Conservation (phyloP, 2,888 invertebrate species). For the Odontocolon sp. region DNA sequence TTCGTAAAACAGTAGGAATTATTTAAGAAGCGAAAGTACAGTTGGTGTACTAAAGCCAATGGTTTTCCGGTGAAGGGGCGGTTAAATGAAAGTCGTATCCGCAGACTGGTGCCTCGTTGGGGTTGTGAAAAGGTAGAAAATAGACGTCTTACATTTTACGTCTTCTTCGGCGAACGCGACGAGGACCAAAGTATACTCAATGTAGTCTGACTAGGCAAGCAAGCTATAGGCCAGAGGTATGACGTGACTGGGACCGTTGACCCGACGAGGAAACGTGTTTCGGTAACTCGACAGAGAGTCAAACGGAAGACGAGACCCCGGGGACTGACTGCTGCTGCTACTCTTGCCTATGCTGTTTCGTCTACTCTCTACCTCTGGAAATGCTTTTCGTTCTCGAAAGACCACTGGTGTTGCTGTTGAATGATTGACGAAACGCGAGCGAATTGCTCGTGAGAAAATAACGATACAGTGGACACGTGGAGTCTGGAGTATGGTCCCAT, state of each 20-base stretch:
- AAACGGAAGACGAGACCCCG: conserved; percentile 61
- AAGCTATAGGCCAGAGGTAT: background rate
- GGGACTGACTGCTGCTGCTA: conserved; percentile 52
- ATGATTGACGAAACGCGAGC: conserved; percentile 66
- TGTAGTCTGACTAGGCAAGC: background rate
- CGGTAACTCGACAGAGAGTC: conserved; percentile 45
- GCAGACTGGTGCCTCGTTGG: background rate
- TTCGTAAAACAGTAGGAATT: conserved; percentile 7
- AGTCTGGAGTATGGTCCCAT: conserved; percentile 5
- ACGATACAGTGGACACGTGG: conserved; percentile 60
- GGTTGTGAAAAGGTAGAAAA: conserved; percentile 1
- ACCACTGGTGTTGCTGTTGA: conserved; percentile 49
- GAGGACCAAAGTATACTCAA: background rate
- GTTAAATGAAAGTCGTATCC: background rate
- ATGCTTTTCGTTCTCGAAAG: conserved; percentile 36
- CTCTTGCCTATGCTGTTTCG: conserved; percentile 37
- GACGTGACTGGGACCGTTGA: conserved; percentile 60
- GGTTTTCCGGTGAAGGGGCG: background rate
- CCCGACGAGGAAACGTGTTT: conserved; percentile 60
- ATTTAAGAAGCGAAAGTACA: conserved; percentile 10
- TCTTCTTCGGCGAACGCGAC: conserved; percentile 29
- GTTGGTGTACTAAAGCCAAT: background rate
- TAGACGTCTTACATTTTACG: conserved; percentile 38
- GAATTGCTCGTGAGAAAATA: conserved; percentile 62
- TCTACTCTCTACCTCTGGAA: conserved; percentile 32